These are phyloP conservation scores for Pseudomyrmex concolor DNA, from an alignment of 1,140 invertebrate genomes.

Conservation along the genomic window DNA sequence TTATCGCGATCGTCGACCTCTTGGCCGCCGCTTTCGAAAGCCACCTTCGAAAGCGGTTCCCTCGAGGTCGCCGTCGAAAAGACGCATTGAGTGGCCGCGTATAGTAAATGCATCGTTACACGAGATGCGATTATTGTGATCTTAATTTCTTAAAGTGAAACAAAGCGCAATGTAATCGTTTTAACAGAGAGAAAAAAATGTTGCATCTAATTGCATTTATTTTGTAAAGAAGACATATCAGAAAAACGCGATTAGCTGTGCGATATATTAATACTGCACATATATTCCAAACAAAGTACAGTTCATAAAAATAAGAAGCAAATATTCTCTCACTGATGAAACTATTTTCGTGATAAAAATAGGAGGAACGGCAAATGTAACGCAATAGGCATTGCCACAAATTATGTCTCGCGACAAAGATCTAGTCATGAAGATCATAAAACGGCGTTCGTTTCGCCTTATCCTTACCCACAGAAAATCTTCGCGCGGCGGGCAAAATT, in stretches of 20 bases:
- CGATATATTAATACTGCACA: neutral
- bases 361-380: neutral
- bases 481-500: slow-evolving; percentile 9
- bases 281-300: neutral
- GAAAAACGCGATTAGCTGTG: neutral
- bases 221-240: neutral
- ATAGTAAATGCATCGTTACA: slow-evolving; percentile 21
- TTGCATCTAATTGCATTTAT: neutral
- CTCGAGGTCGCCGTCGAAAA: slow-evolving; percentile 61
- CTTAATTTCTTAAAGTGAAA: slow-evolving; percentile 26
- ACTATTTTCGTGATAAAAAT: neutral
- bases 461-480: no score
- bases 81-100: slow-evolving; percentile 47
- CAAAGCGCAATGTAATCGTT: slow-evolving; percentile 1
- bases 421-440: slow-evolving; percentile 45
- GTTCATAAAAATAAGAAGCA: neutral
- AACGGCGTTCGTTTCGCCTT: slow-evolving; percentile 28
- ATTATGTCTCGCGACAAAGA: neutral
- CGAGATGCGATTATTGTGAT: slow-evolving; percentile 21
- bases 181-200: no score
- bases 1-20: slow-evolving; percentile 77
- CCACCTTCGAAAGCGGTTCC: slow-evolving; percentile 64
- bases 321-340: neutral
- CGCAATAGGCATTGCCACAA: neutral
- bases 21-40: slow-evolving; percentile 65